Conservation (phyloP, 2,797 vertebrate species). For the Microctenopoma steveboyesi region DNA sequence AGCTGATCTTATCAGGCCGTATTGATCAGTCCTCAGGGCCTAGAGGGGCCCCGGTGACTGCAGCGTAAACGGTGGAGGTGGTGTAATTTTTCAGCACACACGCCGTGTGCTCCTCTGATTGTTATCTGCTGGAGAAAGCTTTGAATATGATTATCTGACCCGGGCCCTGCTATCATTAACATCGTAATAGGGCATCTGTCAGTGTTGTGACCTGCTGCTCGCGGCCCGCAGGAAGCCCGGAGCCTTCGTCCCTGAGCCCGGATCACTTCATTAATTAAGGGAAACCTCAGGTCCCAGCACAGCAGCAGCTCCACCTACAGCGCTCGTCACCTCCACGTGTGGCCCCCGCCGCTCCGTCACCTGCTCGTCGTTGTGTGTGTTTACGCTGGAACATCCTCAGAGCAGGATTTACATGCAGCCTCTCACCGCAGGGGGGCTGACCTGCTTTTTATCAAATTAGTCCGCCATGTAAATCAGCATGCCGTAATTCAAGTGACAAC, state of each 20-base stretch:
- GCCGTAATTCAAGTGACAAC: conserved; percentile 50
- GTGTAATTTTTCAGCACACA: conserved; percentile 46
- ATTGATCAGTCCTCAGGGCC: conserved; percentile 40
- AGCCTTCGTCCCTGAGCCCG: conserved; percentile 43
- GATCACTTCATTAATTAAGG: conserved; percentile 86
- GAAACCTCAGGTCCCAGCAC: conserved; percentile 56
- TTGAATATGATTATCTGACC: conserved; percentile 84
- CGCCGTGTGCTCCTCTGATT: conserved; percentile 71
- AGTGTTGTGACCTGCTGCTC: conserved; percentile 80
- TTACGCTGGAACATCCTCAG: conserved; percentile 44
- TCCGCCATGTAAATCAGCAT: conserved; percentile 69
- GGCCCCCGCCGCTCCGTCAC: conserved; percentile 33
- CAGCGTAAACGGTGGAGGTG: conserved; percentile 1
- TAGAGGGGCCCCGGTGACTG: conserved; percentile 3
- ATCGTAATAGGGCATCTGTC: conserved; percentile 87
- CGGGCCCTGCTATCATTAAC: conserved; percentile 81
- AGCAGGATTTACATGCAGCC: conserved; percentile 36
- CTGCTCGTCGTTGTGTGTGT: conserved; percentile 49
- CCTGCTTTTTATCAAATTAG: conserved; percentile 63
- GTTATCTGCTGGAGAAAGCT: conserved; percentile 77
- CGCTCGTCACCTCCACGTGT: conserved; percentile 46
- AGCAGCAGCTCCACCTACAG: conserved; percentile 43
- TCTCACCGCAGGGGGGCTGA: conserved; percentile 37
- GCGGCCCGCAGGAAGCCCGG: conserved; percentile 30
- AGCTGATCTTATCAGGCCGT: conserved; percentile 60